Evolutionary conservation across 2,888 invertebrate genomes (phyloP).

Genomic region (Achlya flavicornis): DNA sequence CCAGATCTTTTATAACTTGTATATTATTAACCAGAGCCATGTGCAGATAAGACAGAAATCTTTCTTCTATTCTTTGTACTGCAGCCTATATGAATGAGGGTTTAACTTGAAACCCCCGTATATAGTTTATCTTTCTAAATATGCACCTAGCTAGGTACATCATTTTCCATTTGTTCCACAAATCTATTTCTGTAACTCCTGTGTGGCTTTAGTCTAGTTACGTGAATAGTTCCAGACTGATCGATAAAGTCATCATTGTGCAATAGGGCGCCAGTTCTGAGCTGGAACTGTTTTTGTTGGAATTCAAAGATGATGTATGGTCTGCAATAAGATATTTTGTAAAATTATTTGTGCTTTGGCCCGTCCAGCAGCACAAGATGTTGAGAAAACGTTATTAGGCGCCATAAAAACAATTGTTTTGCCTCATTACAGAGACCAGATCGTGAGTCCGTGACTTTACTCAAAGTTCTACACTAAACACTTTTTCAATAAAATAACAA

Average conservation of each 20-base stretch:
- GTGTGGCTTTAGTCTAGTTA: constrained; percentile 3
- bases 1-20: too few species aligned
- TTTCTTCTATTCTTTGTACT: not conserved
- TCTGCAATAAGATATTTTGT: not conserved
- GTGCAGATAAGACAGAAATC: not conserved
- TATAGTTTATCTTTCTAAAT: not conserved
- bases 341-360: not conserved
- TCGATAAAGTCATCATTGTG: not conserved
- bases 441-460: not conserved
- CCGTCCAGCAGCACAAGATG: not conserved
- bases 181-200: not conserved
- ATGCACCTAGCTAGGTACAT: not conserved
- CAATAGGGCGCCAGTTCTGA: constrained; percentile 1
- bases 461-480: not conserved
- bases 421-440: not conserved
- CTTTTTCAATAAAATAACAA: not conserved
- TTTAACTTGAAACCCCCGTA: not conserved
- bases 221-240: constrained; percentile 6
- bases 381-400: not conserved
- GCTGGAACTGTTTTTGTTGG: not conserved
- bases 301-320: too few species aligned
- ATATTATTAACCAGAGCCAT: not conserved
- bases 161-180: not conserved
- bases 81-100: not conserved
- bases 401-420: not conserved